These are phyloP conservation scores for Sylvilagus floridanus DNA, from an alignment of 2,797 vertebrate species.

Conservation along the genomic window DNA sequence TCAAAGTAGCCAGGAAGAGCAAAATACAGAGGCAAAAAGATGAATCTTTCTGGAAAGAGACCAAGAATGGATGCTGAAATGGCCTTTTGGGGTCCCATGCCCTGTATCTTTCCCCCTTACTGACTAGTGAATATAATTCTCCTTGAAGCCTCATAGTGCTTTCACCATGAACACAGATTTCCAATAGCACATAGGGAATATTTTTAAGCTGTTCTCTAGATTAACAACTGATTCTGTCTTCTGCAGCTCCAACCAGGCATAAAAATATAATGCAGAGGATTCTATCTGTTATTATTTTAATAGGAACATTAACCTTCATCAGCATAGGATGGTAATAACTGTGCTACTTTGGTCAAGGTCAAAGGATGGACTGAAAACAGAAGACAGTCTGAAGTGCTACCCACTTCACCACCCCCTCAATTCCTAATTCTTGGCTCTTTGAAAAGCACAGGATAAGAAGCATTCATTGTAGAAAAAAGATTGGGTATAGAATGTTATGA, in stretches of 20 bases:
- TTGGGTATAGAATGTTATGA: neutral
- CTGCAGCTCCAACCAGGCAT: neutral
- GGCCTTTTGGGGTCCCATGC: neutral
- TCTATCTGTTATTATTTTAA: neutral
- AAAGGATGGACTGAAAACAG: neutral
- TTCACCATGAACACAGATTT: conserved; percentile 11
- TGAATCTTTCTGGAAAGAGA: conserved; percentile 13
- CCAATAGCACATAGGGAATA: neutral
- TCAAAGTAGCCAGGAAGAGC: neutral
- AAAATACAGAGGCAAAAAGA: neutral
- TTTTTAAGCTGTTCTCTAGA: neutral
- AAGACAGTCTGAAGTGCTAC: neutral
- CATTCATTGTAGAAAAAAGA: neutral
- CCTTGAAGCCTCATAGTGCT: neutral
- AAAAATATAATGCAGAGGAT: neutral
- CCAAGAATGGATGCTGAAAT: neutral
- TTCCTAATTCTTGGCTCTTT: neutral
- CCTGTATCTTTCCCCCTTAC: neutral
- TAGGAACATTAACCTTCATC: neutral
- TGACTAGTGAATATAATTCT: neutral
- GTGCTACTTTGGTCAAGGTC: neutral
- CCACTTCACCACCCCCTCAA: neutral
- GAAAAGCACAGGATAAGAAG: neutral
- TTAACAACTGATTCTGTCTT: neutral
- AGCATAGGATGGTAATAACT: neutral